Conservation (phyloP, 2,797 vertebrate genomes). For the Dromococcyx pavoninus region DNA sequence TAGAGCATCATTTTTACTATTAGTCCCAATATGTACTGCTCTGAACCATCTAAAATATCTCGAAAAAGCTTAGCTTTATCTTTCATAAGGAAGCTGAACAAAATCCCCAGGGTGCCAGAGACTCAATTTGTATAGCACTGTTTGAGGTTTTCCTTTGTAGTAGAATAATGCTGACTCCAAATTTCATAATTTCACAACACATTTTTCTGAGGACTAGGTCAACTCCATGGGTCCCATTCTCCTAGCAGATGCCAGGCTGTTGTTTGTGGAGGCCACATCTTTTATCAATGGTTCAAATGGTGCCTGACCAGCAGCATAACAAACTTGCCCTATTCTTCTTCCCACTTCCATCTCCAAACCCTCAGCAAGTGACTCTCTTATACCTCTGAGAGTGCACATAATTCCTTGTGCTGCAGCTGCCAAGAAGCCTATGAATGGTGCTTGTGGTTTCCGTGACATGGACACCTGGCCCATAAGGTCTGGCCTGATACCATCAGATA, state of each 20-base stretch:
- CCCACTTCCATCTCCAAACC: neutral
- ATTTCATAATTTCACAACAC: neutral
- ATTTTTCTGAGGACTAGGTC: neutral
- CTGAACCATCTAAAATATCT: neutral
- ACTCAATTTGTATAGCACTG: rapidly evolving
- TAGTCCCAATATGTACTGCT: rapidly evolving
- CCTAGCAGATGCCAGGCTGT: neutral
- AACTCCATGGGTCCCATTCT: neutral
- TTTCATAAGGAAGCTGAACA: neutral
- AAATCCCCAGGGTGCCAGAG: neutral
- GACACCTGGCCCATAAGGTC: slow-evolving; percentile 15
- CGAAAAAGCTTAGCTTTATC: neutral
- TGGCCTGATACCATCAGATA: slow-evolving; percentile 40
- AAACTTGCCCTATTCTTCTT: neutral
- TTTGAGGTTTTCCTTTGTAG: neutral
- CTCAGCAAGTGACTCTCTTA: neutral
- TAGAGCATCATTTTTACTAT: neutral
- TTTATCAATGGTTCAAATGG: neutral
- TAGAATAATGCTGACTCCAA: neutral
- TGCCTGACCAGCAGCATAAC: neutral
- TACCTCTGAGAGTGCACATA: rapidly evolving
- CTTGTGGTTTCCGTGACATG: neutral
- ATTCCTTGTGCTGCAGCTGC: neutral
- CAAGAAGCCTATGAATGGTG: neutral
- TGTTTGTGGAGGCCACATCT: rapidly evolving